These are phyloP conservation scores for Syngnathus typhle DNA, from an alignment of 2,113 vertebrate genomes.

Conservation along the genomic window DNA sequence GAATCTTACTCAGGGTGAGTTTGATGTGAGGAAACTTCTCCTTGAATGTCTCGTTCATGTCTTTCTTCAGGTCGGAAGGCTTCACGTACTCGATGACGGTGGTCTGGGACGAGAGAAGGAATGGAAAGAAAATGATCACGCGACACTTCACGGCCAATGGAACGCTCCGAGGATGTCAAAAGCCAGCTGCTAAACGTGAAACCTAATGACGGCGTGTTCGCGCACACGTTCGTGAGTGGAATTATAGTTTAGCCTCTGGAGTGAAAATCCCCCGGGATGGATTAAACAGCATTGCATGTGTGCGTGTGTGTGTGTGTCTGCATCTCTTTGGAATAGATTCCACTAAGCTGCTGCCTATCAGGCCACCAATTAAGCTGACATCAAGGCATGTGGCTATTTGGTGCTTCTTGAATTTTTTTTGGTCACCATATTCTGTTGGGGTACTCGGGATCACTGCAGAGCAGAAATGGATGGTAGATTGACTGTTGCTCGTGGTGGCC, in stretches of 20 bases:
- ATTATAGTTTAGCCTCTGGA: slow-evolving; percentile 8
- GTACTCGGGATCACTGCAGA: too few relatives aligned
- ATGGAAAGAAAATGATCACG: too few relatives aligned
- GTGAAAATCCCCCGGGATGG: slow-evolving; percentile 8
- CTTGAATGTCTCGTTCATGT: slow-evolving; percentile 98
- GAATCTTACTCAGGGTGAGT: slow-evolving; percentile 93
- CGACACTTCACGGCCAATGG: neutral
- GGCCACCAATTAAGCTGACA: slow-evolving; percentile 6
- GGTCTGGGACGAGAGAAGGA: slow-evolving; percentile 70
- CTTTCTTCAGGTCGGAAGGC: slow-evolving; percentile 94
- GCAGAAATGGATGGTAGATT: too few relatives aligned
- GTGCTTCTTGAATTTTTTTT: neutral
- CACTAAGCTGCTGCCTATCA: slow-evolving; percentile 18
- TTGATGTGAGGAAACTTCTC: slow-evolving; percentile 96
- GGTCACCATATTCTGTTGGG: too few relatives aligned
- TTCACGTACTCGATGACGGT: slow-evolving; percentile 98
- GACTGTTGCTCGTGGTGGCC: too few relatives aligned
- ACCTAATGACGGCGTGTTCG: too few relatives aligned
- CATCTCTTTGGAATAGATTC: slow-evolving; percentile 13
- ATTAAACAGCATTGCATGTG: slow-evolving; percentile 2
- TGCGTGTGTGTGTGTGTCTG: slow-evolving; percentile 7
- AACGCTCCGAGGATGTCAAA: neutral
- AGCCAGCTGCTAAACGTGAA: neutral
- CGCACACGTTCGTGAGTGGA: too few relatives aligned
- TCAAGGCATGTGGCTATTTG: slow-evolving; percentile 5